Percentiles rank a stretch among this genome's conserved stretches.
Conservation (phyloP, 2,888 invertebrate species). For the Julus scanicus region DNA sequence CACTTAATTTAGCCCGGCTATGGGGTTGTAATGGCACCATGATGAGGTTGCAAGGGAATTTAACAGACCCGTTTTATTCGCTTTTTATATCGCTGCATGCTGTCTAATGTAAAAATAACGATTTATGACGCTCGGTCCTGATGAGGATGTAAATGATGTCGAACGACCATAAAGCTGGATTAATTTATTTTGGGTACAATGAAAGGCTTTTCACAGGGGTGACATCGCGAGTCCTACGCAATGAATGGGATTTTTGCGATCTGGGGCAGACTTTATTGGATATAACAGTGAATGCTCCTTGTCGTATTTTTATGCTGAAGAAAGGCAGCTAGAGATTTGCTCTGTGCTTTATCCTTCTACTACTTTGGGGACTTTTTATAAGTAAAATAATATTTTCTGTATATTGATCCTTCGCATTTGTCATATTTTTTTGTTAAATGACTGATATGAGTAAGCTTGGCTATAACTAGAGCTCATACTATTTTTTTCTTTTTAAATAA, state of each 20-base stretch:
- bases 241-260: neutral
- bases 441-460: too few species aligned
- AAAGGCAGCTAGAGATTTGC: too few species aligned
- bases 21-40: constrained; percentile 34
- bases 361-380: too few species aligned
- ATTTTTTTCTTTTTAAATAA: too few species aligned
- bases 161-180: constrained; percentile 36
- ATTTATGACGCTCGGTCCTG: constrained; percentile 30
- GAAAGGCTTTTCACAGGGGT: neutral
- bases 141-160: constrained; percentile 47
- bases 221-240: neutral
- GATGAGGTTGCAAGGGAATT: constrained; percentile 42
- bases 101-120: constrained; percentile 47
- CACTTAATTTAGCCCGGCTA: constrained; percentile 21
- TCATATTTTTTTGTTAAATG: too few species aligned
- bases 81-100: constrained; percentile 43
- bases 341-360: too few species aligned
- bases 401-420: too few species aligned
- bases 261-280: constrained; percentile 30
- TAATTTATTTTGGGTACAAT: constrained; percentile 31
- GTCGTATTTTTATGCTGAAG: neutral
- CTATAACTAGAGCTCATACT: too few species aligned
- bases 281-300: neutral
- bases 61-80: constrained; percentile 36
- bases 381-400: too few species aligned